Evolutionary conservation across 2,113 vertebrate species (phyloP).

Genomic region (Tachuris rubrigastra): DNA sequence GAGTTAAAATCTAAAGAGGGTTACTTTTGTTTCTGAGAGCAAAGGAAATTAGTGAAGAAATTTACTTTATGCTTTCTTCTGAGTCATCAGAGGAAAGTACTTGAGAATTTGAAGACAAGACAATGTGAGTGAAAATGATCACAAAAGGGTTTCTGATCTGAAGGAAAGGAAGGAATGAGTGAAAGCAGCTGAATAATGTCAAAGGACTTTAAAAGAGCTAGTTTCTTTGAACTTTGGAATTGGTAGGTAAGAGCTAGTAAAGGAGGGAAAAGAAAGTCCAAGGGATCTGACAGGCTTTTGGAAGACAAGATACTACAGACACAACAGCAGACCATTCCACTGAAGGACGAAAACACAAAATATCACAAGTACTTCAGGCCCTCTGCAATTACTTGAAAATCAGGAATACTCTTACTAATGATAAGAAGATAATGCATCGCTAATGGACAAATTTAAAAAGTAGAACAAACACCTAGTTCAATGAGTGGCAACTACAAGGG

Average conservation of each 20-base stretch:
- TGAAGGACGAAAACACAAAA: background rate
- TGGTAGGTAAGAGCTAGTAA: background rate
- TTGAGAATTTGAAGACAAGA: constrained; percentile 2
- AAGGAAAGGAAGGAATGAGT: background rate
- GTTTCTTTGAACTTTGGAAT: constrained; percentile 34
- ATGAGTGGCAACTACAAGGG: background rate
- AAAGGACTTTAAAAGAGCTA: background rate
- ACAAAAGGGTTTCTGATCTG: constrained; percentile 13
- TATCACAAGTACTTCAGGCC: background rate
- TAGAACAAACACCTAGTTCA: background rate
- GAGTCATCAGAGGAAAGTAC: background rate
- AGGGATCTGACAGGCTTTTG: background rate
- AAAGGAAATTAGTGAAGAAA: background rate
- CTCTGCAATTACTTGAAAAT: background rate
- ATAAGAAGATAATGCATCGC: background rate
- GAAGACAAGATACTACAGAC: background rate
- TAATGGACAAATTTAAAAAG: background rate
- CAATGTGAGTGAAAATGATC: background rate
- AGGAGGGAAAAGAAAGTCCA: background rate
- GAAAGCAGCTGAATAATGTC: constrained; percentile 22
- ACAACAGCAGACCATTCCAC: background rate
- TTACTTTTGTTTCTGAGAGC: constrained; percentile 10
- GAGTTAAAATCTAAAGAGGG: background rate
- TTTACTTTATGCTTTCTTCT: background rate
- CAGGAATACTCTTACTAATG: background rate